A percentile compares a stretch with the other conserved stretches of the same genome.
Conservation (phyloP, 2,797 vertebrate genomes). For the Poliocrania exsul region DNA sequence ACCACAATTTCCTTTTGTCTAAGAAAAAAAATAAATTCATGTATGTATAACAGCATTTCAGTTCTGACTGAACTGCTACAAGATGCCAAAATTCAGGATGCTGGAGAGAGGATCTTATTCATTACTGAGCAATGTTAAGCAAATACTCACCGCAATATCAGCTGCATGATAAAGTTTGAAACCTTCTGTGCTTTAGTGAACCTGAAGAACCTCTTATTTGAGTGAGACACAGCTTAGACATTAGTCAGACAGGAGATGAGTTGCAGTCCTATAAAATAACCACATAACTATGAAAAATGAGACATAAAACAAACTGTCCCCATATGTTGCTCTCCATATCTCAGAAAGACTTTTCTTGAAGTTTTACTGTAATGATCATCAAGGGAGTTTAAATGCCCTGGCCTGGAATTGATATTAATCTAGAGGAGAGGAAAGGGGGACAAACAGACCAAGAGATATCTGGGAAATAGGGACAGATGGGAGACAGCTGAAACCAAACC, state of each 20-base stretch:
- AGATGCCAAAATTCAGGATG: neutral
- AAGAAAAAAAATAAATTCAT: neutral
- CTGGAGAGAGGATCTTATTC: neutral
- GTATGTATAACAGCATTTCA: neutral
- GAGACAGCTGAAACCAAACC: neutral
- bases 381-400: constrained; percentile 8
- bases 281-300: constrained; percentile 58
- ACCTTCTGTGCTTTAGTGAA: neutral
- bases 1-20: neutral
- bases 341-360: constrained; percentile 41
- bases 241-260: constrained; percentile 61
- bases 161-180: neutral
- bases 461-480: constrained; percentile 14
- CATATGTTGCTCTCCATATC: constrained; percentile 52
- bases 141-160: fast-evolving
- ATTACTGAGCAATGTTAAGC: neutral
- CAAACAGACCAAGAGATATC: constrained; percentile 12
- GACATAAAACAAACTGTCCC: constrained; percentile 58
- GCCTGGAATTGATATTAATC: constrained; percentile 44
- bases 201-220: constrained; percentile 28
- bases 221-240: constrained; percentile 29
- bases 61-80: neutral
- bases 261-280: constrained; percentile 46
- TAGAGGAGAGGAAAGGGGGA: neutral
- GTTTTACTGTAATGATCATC: constrained; percentile 36